Evolutionary conservation across 2,888 invertebrate genomes (phyloP).

Genomic region (Allacma fusca): DNA sequence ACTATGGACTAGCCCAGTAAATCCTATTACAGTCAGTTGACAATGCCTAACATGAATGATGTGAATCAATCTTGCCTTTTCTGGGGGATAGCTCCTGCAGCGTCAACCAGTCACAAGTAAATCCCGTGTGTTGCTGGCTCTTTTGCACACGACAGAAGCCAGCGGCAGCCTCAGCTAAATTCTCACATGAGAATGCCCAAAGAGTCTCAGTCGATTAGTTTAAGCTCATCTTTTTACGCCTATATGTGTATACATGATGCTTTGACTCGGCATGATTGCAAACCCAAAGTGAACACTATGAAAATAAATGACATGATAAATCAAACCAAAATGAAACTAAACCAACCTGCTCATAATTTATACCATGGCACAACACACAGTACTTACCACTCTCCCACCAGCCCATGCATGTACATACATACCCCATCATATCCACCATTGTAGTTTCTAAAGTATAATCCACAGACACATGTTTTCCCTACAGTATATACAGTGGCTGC

Average conservation of each 20-base stretch:
- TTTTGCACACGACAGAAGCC: background rate
- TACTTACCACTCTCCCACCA: too few relatives aligned
- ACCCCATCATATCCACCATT: too few relatives aligned
- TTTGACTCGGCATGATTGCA: conserved; percentile 1
- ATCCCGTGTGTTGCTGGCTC: background rate
- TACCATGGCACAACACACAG: conserved; percentile 3
- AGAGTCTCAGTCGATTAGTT: background rate
- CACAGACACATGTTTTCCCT: too few relatives aligned
- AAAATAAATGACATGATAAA: conserved; percentile 16
- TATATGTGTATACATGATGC: background rate
- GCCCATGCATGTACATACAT: too few relatives aligned
- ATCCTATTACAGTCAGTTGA: conserved; percentile 8
- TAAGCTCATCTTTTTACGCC: background rate
- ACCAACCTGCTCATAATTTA: conserved; percentile 21
- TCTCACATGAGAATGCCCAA: background rate
- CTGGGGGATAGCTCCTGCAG: background rate
- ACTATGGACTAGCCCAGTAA: background rate
- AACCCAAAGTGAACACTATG: conserved; percentile 9
- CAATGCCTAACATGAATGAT: conserved; percentile 7
- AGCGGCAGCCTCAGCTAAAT: background rate
- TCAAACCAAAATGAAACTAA: conserved; percentile 22
- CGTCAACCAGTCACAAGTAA: background rate
- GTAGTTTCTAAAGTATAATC: too few relatives aligned
- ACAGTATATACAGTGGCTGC: too few relatives aligned
- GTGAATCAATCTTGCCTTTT: conserved; percentile 16